A percentile compares a stretch with the other conserved stretches of the same genome.
Conservation (phyloP, 2,113 vertebrate species). For the Cavia aperea region DNA sequence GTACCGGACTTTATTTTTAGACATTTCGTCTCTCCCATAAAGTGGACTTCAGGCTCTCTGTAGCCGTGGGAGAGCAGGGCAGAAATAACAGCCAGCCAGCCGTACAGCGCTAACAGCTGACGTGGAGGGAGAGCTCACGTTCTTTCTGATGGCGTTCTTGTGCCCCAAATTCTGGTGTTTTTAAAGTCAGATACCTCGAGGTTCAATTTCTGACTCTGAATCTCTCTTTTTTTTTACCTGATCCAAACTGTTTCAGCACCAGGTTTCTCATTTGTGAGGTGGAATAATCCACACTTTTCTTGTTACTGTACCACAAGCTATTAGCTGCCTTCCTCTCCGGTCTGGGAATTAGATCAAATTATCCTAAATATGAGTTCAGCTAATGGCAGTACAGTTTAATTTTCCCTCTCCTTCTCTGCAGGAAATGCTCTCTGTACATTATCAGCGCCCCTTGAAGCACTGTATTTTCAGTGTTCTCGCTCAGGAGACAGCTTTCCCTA, state of each 20-base stretch:
- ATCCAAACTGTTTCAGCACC: neutral
- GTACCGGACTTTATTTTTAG: slow-evolving; percentile 30
- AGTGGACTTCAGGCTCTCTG: neutral
- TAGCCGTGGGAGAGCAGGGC: neutral
- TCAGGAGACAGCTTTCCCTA: neutral
- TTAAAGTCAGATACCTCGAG: neutral
- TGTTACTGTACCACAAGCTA: neutral
- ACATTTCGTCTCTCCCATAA: slow-evolving; percentile 24
- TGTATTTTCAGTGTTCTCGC: neutral
- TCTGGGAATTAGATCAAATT: neutral
- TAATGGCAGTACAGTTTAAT: neutral
- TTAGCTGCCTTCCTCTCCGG: neutral
- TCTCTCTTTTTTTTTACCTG: neutral
- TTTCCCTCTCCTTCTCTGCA: neutral
- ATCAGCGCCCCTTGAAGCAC: neutral
- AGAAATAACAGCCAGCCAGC: neutral
- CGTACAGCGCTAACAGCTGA: neutral
- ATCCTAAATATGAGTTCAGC: neutral
- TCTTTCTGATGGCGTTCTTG: neutral
- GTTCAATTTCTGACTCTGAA: neutral
- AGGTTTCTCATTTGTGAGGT: neutral
- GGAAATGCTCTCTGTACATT: neutral
- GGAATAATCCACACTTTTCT: neutral
- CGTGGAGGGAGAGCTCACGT: neutral
- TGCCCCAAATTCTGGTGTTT: neutral